These are phyloP conservation scores for Hybognathus amarus DNA, from an alignment of 2,797 vertebrate species.

Conservation along the genomic window DNA sequence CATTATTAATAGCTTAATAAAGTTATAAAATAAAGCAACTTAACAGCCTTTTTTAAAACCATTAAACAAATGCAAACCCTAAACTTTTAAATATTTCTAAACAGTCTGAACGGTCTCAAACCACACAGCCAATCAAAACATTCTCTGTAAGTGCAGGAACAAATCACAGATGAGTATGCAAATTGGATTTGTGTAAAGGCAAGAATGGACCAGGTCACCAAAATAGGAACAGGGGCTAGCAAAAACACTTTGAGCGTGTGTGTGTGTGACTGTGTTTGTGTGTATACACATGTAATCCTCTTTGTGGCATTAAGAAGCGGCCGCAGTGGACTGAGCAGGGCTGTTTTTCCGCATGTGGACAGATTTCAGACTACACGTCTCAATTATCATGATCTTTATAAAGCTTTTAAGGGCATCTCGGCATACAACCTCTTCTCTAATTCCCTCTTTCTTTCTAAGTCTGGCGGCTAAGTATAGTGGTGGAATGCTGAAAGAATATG, in stretches of 20 bases:
- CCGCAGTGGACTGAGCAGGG: conserved; percentile 19
- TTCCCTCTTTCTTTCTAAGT: conserved; percentile 31
- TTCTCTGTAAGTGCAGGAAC: background rate
- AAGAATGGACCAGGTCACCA: conserved; percentile 6
- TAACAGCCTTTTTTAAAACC: background rate
- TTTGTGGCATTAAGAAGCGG: conserved; percentile 35
- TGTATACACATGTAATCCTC: conserved; percentile 45
- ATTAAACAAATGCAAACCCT: background rate
- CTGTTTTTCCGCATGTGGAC: conserved; percentile 39
- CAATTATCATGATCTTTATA: conserved; percentile 58
- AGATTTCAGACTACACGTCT: conserved; percentile 54
- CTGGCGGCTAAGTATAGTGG: conserved; percentile 38
- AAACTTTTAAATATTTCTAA: background rate
- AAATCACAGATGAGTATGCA: conserved; percentile 17
- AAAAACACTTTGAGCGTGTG: background rate
- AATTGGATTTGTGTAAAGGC: conserved; percentile 21
- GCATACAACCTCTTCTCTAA: conserved; percentile 22
- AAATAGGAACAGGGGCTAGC: background rate
- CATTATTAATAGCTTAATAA: background rate
- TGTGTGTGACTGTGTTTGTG: conserved; percentile 22
- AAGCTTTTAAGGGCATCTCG: conserved; percentile 48
- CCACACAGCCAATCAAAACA: conserved; percentile 20
- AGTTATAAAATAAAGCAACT: too few relatives aligned
- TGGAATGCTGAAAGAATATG: conserved; percentile 50
- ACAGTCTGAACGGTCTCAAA: background rate